Base-by-base conservation (phyloP, 1,140 invertebrate species). In the Tetraneura akinire region DNA sequence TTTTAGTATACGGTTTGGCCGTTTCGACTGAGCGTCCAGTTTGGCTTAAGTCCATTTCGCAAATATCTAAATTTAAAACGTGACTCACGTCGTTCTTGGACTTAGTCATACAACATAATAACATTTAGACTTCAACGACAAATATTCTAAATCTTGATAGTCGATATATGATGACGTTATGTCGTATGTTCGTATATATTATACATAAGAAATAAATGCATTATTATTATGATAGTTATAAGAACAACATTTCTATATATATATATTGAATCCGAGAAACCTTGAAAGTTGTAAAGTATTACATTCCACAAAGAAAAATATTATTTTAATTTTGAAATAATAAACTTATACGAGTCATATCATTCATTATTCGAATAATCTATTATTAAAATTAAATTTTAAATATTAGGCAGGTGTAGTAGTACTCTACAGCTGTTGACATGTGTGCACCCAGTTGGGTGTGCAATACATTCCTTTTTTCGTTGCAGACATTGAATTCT, bases 21-120 rank as follows among this genome's bases (percentile, higher is more conserved):
- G 47, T 78, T 78, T 60, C 62, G 74, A 55, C 74, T 37, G 47
- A 78, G 55, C 55, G 26, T 32, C 18, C 14, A 6, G 11, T 62
- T 78, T 78, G 74, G 74, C 74, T 26, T 45, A 26, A n/a, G 21
- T 78, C 74, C 74, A 78, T 78, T 78, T 45, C 21, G 74, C 53
- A 45, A 29, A 60, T 23, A 62, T 78, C 74, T 78, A 78, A 62
- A 60, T 78, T 78, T 78, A 78, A 60, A 45, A 78, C 37, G 21
- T 78, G 74, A 78, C 74, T 78, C 55, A 78, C 26, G 32, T 14
- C 42, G n/a, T 74, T 1, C 45, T 8, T 8, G 47, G 47, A 49
- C 21, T 8, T 26, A 68, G 21, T 71, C 23, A 49, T 29, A 14
- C 16, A 71, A 16, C 51, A 23, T 45, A 51, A 49, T 8, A 37